Evolutionary conservation across 2,113 vertebrate species (phyloP), one percentile per base, ranked within the genome.

Genomic region (Geococcyx californianus): DNA sequence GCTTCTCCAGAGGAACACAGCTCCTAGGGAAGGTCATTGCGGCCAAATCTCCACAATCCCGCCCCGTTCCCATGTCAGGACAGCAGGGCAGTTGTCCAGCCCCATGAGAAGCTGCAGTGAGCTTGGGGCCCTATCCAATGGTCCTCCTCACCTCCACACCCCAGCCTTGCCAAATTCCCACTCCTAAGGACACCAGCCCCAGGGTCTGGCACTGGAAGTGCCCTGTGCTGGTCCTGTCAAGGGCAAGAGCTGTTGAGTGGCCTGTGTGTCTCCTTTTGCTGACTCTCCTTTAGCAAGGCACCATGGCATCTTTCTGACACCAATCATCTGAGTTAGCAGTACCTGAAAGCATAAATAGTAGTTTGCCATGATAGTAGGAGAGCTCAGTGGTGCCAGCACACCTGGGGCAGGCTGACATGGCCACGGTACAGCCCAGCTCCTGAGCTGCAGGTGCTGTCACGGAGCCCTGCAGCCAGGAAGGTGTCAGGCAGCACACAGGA

Each of bases 181-280:
- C 64, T 59, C 79, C n/a, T 51, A 19, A 90, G 33, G 2, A 20
- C 56, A 66, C 24, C 11, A 33, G 8, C 56, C 63, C 24, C 11
- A 33, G 8, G 16, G 40, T 44, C 59, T 87, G 90, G 88, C 95
- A 77, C 68, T 47, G 74, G 91, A 87, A 10, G 42, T 56, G 90
- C 93, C 97, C 97, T 97, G 97, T 95, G 93, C 96, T 36, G 80
- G 60, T 58, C 16, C 98, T 97, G 98, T 98, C 98, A 97, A n/a
- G 90, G 87, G 97, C 97, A 84, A 64, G 59, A 93, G 92, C 60
- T 89, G 91, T 96, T 96, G 97, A 98, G 97, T 97, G 97, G 98
- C 96, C 97, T 47, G 8, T 1, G 66, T 4, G 63, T 84, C 93
- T 85, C 58, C 90, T 91, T 93, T 84, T 49, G 34, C 82, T 68